Evolutionary conservation across 2,888 invertebrate genomes (phyloP), one percentile per base, ranked within the genome.

Genomic region (Pyralis farinalis): DNA sequence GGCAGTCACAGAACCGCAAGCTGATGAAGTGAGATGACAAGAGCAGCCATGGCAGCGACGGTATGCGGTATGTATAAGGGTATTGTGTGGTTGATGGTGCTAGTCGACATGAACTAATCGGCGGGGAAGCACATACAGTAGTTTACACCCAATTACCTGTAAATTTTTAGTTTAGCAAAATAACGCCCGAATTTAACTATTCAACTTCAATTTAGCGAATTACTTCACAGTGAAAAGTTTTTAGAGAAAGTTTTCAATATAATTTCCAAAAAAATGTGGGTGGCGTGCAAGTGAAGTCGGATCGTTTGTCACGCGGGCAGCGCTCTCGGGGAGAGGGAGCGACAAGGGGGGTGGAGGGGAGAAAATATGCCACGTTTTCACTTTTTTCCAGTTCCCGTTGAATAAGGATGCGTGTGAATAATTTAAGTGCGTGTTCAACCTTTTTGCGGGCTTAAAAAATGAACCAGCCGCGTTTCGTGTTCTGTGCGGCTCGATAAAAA

Each of bases 371-470:
- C 60, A 60, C 64, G 63, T 66, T 72, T 73, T 71, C 73, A 72
- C 68, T 74, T 71, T 71, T 66, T 66, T 61, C 58, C 59, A 58
- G 58, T 59, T 54, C 56, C 55, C 58, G 55, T 44, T 44, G 53
- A 53, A 61, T 58, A 59, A 65, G 68, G 58, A 54, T 47, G 60
- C 63, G 66, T 68, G 73, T 73, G 72, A 75, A 76, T 75, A 71
- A 72, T 76, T 73, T 68, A 71, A 70, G 64, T 65, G 56, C 52
- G 58, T 61, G 60, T 65, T 54, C 55, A 59, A 64, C 53, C 55
- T 58, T 62, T 65, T 62, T 59, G 55, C 55, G 60, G 61, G 49
- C 49, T 60, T 67, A 71, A 73, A 75, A 71, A 73, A 71, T 55
- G 52, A 51, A 50, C 44, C 42, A 37, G n/a, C 27, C 32, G 42